These are phyloP conservation scores for Drosophila malerkotliana DNA, from an alignment of 1,140 invertebrate species.

Conservation along the genomic window DNA sequence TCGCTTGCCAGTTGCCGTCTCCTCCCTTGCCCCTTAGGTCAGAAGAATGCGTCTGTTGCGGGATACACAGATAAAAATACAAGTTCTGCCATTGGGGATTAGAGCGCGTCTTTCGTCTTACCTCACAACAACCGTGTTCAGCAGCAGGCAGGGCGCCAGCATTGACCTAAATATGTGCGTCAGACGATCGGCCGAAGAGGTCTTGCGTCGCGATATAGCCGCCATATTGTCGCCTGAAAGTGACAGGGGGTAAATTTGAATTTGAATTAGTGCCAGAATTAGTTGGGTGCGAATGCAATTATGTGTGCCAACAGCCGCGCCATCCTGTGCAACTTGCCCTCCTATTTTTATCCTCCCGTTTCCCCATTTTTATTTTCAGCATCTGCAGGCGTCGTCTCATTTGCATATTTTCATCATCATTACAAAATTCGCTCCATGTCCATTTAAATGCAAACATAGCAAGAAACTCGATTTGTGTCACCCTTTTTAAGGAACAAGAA, in stretches of 20 bases:
- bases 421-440: slow-evolving; percentile 41
- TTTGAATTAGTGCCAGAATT: slow-evolving; percentile 38
- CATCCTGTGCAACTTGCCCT: neutral
- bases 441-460: slow-evolving; percentile 71
- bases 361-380: slow-evolving; percentile 45
- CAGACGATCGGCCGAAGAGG: slow-evolving; percentile 82
- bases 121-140: slow-evolving; percentile 80
- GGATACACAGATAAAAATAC: slow-evolving; percentile 14
- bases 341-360: neutral
- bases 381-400: slow-evolving; percentile 60
- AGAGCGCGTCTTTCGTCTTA: slow-evolving; percentile 51
- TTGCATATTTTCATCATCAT: slow-evolving; percentile 64
- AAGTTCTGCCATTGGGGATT: neutral
- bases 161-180: slow-evolving; percentile 81
- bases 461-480: slow-evolving; percentile 43
- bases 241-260: slow-evolving; percentile 49
- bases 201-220: slow-evolving; percentile 83
- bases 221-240: slow-evolving; percentile 84
- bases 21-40: slow-evolving; percentile 61
- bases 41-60: slow-evolving; percentile 72
- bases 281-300: slow-evolving; percentile 35
- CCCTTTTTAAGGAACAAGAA: neutral
- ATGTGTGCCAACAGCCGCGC: slow-evolving; percentile 23
- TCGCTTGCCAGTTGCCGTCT: neutral
- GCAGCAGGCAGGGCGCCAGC: slow-evolving; percentile 79